phyloP scores from a whole-genome alignment of 53 echinoderm and acorn worm genomes.

The Echinometra lucunter region DNA sequence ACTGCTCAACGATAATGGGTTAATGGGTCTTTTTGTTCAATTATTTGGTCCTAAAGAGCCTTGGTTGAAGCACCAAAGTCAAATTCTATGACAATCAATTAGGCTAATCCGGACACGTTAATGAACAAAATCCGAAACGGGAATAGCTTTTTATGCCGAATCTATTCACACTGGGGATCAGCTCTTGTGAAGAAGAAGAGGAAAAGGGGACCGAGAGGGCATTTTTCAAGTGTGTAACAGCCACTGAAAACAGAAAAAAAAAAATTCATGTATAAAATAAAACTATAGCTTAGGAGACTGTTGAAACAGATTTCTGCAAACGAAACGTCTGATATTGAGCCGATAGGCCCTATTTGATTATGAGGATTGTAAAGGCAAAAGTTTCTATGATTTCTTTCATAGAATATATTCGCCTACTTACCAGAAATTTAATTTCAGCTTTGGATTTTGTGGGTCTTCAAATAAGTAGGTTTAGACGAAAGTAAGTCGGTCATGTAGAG shows the following conservation, averaged over 20 bases:
- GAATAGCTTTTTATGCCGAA: background rate
- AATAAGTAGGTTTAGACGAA: background rate
- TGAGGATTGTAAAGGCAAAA: background rate
- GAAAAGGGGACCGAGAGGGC: background rate
- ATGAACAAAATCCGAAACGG: slow-evolving; percentile 56
- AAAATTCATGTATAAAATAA: no score
- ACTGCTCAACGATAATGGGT: background rate
- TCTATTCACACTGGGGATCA: background rate
- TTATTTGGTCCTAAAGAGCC: slow-evolving; percentile 5
- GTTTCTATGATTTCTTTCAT: no score
- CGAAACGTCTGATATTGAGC: background rate
- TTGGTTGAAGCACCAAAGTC: background rate
- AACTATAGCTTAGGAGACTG: background rate
- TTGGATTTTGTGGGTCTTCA: background rate
- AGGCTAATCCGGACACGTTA: slow-evolving; percentile 65
- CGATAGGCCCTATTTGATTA: background rate
- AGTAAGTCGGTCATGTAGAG: background rate
- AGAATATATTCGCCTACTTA: no score
- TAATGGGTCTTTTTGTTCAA: slow-evolving; percentile 30
- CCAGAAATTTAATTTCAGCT: background rate
- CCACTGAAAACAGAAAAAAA: background rate
- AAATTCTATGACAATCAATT: slow-evolving; percentile 61
- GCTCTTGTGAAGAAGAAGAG: background rate
- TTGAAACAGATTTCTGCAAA: background rate
- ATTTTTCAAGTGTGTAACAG: slow-evolving; percentile 3